Conservation (phyloP, 2,888 invertebrate species). For the Yponomeuta cagnagella region DNA sequence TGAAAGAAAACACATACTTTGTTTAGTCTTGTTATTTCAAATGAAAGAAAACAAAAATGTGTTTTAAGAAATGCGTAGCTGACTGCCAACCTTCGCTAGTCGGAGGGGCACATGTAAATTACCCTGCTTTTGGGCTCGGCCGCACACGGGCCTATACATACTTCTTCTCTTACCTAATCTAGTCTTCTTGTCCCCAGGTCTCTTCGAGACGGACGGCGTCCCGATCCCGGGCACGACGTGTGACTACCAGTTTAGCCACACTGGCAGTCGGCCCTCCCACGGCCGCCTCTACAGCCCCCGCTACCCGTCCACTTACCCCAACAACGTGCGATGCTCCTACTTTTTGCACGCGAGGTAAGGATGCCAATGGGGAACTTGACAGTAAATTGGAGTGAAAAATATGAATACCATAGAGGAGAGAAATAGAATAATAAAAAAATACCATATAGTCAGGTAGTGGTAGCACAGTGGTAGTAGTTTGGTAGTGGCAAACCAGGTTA, state of each 20-base stretch:
- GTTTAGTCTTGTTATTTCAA: no score
- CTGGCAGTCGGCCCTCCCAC: constrained; percentile 80
- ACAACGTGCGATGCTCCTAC: constrained; percentile 92
- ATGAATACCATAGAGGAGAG: background rate
- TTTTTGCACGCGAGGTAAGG: constrained; percentile 88
- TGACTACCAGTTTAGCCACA: constrained; percentile 89
- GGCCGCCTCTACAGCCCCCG: constrained; percentile 93
- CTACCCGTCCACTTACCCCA: constrained; percentile 96
- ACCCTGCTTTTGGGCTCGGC: no score
- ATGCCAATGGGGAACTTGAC: background rate
- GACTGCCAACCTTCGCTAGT: no score
- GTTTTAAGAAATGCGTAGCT: no score
- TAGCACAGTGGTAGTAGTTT: no score
- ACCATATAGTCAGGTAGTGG: no score
- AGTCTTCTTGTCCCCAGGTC: constrained; percentile 68
- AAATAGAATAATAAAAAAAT: no score
- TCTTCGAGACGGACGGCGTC: constrained; percentile 88
- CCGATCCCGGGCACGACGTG: constrained; percentile 85
- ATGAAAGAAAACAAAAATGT: no score
- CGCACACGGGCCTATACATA: no score
- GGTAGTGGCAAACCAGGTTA: no score
- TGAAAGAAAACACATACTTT: no score
- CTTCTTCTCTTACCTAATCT: background rate
- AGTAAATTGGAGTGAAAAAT: background rate
- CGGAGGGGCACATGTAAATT: no score